phyloP scores from a whole-genome alignment of 2,797 vertebrate genomes.

The Hippopotamyrus pictus region DNA sequence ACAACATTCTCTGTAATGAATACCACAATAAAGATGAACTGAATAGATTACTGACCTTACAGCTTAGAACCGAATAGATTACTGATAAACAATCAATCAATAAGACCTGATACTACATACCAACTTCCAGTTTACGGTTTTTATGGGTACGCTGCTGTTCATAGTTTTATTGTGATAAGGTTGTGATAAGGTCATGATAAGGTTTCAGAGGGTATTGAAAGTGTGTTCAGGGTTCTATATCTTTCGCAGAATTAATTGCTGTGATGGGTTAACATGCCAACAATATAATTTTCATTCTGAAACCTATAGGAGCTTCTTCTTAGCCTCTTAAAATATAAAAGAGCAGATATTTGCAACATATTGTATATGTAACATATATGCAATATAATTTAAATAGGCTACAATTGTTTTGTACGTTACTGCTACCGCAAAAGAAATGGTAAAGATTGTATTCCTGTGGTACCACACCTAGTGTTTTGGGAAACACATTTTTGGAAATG shows the following conservation, averaged over 20 bases:
- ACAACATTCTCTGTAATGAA: neutral
- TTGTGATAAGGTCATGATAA: neutral
- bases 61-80: neutral
- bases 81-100: neutral
- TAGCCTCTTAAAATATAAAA: neutral
- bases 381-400: neutral
- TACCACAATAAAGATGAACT: neutral
- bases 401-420: neutral
- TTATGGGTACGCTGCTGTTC: neutral
- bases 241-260: neutral
- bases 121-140: neutral
- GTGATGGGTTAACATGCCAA: neutral
- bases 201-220: neutral
- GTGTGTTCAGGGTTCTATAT: neutral
- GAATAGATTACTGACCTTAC: neutral
- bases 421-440: neutral
- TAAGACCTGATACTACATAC: neutral
- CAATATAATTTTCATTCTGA: neutral
- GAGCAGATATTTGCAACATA: neutral
- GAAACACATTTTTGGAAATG: neutral
- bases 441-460: neutral
- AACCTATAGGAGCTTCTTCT: neutral
- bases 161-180: neutral
- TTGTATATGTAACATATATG: neutral
- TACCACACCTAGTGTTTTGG: neutral